A percentile compares a stretch with the other conserved stretches of the same genome.
Evolutionary conservation across 2,113 vertebrate genomes (phyloP).

Genomic region (Phocoena sinus): DNA sequence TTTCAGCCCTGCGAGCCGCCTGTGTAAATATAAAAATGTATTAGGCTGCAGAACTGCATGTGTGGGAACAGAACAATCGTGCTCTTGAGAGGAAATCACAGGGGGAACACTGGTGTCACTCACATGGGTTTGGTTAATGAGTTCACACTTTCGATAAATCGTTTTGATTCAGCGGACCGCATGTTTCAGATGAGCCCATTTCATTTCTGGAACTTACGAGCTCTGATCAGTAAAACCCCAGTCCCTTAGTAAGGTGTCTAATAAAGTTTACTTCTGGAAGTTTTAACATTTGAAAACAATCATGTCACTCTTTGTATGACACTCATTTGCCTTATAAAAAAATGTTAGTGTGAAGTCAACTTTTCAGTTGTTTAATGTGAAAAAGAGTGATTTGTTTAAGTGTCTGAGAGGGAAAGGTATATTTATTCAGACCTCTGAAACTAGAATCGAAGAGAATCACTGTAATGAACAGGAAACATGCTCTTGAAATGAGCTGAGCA

Average conservation of each 20-base stretch:
- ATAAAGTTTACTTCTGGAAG: constrained; percentile 20
- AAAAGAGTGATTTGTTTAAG: constrained; percentile 10
- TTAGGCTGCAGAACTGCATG: constrained; percentile 57
- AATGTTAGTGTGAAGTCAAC: constrained; percentile 39
- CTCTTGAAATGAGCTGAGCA: constrained; percentile 69
- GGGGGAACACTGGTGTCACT: constrained; percentile 42
- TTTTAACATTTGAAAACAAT: neutral
- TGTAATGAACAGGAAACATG: constrained; percentile 61
- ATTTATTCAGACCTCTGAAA: constrained; percentile 62
- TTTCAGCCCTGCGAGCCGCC: constrained; percentile 32
- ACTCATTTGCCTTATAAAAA: neutral
- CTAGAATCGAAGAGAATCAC: constrained; percentile 43
- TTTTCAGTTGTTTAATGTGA: constrained; percentile 55
- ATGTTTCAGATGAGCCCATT: constrained; percentile 20
- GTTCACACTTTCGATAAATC: constrained; percentile 36
- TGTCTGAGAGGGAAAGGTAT: constrained; percentile 58
- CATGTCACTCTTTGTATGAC: neutral
- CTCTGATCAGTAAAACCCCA: neutral
- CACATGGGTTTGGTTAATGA: neutral
- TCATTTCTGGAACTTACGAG: constrained; percentile 53
- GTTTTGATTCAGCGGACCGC: constrained; percentile 33
- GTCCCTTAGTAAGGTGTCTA: neutral
- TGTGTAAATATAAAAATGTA: constrained; percentile 57
- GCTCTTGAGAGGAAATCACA: constrained; percentile 53
- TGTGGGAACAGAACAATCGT: constrained; percentile 71